A percentile compares a stretch with the other conserved stretches of the same genome.
These are phyloP conservation scores for Aporrectodea caliginosa DNA, from an alignment of 1,140 invertebrate genomes.

Conservation along the genomic window DNA sequence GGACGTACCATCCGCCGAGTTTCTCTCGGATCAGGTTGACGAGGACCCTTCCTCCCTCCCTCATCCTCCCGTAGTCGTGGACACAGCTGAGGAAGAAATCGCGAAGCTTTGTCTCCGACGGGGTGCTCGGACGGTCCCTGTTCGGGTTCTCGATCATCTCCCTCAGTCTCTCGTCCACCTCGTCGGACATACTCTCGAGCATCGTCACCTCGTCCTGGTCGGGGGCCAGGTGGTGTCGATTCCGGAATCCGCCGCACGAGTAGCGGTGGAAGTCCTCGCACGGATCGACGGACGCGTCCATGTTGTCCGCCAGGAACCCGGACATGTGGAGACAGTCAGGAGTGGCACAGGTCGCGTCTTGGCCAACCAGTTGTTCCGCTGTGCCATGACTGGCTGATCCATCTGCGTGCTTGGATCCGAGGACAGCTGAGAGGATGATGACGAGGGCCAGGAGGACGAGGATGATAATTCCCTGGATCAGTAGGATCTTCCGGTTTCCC, in stretches of 20 bases:
- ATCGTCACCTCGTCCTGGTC: neutral
- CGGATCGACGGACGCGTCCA: conserved; percentile 58
- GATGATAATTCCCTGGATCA: neutral
- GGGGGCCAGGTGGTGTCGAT: conserved; percentile 39
- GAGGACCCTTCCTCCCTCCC: conserved; percentile 12
- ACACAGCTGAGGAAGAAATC: conserved; percentile 19
- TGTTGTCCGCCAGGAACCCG: conserved; percentile 23
- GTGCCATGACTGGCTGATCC: too few relatives aligned
- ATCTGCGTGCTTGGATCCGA: neutral
- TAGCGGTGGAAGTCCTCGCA: conserved; percentile 63
- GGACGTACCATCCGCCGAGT: conserved; percentile 19
- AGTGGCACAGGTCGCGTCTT: neutral
- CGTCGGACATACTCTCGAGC: neutral
- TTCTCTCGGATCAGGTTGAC: conserved; percentile 15
- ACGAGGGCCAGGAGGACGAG: neutral
- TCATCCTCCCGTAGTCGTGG: conserved; percentile 29
- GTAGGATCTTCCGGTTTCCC: neutral
- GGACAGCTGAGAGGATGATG: neutral
- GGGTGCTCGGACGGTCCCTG: neutral
- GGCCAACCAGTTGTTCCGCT: too few relatives aligned
- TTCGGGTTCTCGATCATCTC: neutral
- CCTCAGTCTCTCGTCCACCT: neutral
- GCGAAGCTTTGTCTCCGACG: neutral
- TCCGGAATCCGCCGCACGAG: conserved; percentile 61
- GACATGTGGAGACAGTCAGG: neutral